Conservation (phyloP, 2,797 vertebrate genomes). For the Cyprinella venusta region DNA sequence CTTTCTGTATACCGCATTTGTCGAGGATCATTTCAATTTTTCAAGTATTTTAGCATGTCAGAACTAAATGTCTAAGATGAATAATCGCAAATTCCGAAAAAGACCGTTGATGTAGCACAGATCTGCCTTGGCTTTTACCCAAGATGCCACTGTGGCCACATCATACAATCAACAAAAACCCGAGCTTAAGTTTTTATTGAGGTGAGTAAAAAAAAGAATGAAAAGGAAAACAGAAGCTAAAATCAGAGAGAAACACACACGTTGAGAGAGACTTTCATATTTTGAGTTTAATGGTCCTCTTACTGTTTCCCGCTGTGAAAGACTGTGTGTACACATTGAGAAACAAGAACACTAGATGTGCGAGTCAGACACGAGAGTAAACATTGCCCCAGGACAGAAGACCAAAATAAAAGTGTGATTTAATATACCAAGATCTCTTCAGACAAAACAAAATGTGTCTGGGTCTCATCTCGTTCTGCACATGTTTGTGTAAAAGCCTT, state of each 20-base stretch:
- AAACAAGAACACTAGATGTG: conserved; percentile 22
- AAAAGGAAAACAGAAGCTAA: conserved; percentile 9
- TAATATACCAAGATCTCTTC: conserved; percentile 29
- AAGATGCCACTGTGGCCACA: conserved; percentile 4
- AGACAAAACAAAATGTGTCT: conserved; percentile 44
- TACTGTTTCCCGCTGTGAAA: conserved; percentile 5
- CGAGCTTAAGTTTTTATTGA: neutral
- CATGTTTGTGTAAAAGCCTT: conserved; percentile 28
- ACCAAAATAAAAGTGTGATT: conserved; percentile 53
- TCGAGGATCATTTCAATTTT: neutral
- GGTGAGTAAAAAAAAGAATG: conserved; percentile 3
- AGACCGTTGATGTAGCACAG: neutral
- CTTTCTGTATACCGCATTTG: neutral
- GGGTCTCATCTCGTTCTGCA: conserved; percentile 9
- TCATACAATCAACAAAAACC: neutral
- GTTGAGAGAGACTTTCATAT: conserved; percentile 3
- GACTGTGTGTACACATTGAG: conserved; percentile 2
- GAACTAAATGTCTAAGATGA: neutral
- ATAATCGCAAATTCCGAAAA: neutral
- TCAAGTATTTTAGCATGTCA: neutral
- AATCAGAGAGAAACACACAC: neutral
- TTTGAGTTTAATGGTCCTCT: conserved; percentile 27
- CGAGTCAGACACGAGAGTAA: conserved; percentile 34
- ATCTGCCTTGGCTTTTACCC: neutral
- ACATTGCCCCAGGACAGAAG: conserved; percentile 20